Percentiles rank a stretch among this genome's conserved stretches.
phyloP scores from a whole-genome alignment of 1,140 invertebrate genomes.

The Megalopta genalis region DNA sequence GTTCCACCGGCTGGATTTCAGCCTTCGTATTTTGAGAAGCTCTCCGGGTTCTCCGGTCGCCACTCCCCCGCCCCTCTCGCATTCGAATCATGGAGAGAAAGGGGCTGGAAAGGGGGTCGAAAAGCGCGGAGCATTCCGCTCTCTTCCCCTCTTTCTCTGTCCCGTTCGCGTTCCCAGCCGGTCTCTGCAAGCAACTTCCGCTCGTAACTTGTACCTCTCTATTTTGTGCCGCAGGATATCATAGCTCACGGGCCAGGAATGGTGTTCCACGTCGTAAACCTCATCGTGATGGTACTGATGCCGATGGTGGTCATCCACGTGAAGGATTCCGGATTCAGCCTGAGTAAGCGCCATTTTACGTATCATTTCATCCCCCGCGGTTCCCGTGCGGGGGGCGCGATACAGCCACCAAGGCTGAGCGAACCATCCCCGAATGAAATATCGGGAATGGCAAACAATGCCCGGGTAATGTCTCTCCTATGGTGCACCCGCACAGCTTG shows the following conservation, averaged over 20 bases:
- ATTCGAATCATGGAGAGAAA: background rate
- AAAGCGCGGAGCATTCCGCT: too few relatives aligned
- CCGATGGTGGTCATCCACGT: conserved; percentile 89
- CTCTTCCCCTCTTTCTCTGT: background rate
- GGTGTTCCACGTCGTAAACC: conserved; percentile 87
- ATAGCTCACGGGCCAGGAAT: conserved; percentile 86
- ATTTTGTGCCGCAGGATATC: conserved; percentile 84
- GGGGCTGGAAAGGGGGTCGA: too few relatives aligned
- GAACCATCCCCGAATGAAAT: conserved; percentile 26
- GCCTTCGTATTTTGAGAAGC: conserved; percentile 48
- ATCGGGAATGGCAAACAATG: background rate
- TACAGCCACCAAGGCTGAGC: background rate
- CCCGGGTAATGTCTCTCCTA: background rate
- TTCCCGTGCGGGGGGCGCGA: conserved; percentile 9
- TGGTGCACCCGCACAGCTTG: too few relatives aligned
- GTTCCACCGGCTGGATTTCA: conserved; percentile 38
- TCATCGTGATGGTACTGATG: conserved; percentile 87
- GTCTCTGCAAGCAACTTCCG: conserved; percentile 38
- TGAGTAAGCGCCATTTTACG: conserved; percentile 83
- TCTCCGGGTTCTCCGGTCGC: conserved; percentile 1
- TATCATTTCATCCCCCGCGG: conserved; percentile 51
- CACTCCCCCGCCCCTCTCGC: background rate
- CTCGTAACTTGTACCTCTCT: conserved; percentile 61
- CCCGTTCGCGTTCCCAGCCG: background rate
- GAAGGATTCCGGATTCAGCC: conserved; percentile 87